These are phyloP conservation scores for Rhynchophorus ferrugineus DNA, from an alignment of 1,140 invertebrate genomes.

Conservation along the genomic window DNA sequence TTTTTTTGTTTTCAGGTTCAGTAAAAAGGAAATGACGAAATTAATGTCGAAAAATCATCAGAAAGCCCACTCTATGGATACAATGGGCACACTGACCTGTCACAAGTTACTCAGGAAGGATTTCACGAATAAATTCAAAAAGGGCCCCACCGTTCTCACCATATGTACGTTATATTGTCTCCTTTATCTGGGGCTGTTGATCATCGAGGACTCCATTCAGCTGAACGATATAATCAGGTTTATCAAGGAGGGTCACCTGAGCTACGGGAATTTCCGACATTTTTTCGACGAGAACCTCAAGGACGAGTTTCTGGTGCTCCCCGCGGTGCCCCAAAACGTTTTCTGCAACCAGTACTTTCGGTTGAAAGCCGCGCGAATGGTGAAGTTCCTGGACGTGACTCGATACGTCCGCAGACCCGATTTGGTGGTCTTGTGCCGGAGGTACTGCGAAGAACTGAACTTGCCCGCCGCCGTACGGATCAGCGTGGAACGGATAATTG, in stretches of 20 bases:
- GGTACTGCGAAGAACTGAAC: slow-evolving; percentile 50
- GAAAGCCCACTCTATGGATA: slow-evolving; percentile 32
- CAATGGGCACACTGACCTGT: slow-evolving; percentile 30
- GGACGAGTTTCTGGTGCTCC: slow-evolving; percentile 28
- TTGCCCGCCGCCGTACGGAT: slow-evolving; percentile 40
- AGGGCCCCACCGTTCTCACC: slow-evolving; percentile 40
- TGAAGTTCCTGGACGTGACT: slow-evolving; percentile 40
- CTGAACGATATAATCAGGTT: slow-evolving; percentile 52
- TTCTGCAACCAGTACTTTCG: slow-evolving; percentile 40
- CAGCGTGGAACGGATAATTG: slow-evolving; percentile 25
- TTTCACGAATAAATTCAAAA: slow-evolving; percentile 34
- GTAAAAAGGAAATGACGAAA: slow-evolving; percentile 27
- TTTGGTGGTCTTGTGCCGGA: slow-evolving; percentile 40
- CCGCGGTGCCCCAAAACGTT: slow-evolving; percentile 33
- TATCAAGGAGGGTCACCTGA: slow-evolving; percentile 52
- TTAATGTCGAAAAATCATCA: slow-evolving; percentile 34
- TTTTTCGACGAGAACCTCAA: slow-evolving; percentile 46
- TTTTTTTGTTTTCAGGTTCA: slow-evolving; percentile 2
- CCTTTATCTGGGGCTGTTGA: slow-evolving; percentile 48
- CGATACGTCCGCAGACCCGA: slow-evolving; percentile 43
- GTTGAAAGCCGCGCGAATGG: slow-evolving; percentile 33
- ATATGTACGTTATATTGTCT: slow-evolving; percentile 45
- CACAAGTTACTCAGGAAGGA: slow-evolving; percentile 33
- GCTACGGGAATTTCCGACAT: slow-evolving; percentile 45
- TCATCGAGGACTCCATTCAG: slow-evolving; percentile 49